These are phyloP conservation scores for Tillus elongatus DNA, from an alignment of 2,888 invertebrate species.

Conservation along the genomic window DNA sequence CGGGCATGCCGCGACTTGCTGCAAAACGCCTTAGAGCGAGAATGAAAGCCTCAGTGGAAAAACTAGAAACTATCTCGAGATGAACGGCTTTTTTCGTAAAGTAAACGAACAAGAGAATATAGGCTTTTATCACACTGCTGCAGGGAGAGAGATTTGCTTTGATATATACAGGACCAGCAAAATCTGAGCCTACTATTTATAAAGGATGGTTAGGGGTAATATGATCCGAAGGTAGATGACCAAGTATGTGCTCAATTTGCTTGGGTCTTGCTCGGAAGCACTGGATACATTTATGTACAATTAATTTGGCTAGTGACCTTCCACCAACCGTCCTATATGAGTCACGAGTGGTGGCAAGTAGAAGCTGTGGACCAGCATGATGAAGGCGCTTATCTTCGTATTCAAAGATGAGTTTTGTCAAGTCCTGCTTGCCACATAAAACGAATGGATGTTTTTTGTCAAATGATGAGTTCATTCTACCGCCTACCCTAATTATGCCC, in stretches of 20 bases:
- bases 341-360: neutral
- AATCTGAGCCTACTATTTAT: neutral
- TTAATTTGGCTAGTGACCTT: neutral
- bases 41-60: neutral
- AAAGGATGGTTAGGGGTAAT: neutral
- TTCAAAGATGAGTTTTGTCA: neutral
- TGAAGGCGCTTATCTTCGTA: neutral
- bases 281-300: neutral
- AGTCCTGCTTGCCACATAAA: neutral
- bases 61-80: neutral
- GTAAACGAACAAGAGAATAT: no score
- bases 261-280: neutral
- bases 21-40: neutral
- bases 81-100: no score
- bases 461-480: neutral
- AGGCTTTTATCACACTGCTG: neutral
- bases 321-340: neutral
- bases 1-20: neutral
- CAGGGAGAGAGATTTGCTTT: neutral
- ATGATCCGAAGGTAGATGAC: neutral
- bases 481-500: neutral
- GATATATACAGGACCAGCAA: neutral
- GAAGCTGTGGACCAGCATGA: conserved; percentile 1
- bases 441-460: neutral
- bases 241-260: neutral